A percentile compares a stretch with the other conserved stretches of the same genome.
Evolutionary conservation across 2,888 invertebrate genomes (phyloP).

Genomic region (Pilophorus perplexus): DNA sequence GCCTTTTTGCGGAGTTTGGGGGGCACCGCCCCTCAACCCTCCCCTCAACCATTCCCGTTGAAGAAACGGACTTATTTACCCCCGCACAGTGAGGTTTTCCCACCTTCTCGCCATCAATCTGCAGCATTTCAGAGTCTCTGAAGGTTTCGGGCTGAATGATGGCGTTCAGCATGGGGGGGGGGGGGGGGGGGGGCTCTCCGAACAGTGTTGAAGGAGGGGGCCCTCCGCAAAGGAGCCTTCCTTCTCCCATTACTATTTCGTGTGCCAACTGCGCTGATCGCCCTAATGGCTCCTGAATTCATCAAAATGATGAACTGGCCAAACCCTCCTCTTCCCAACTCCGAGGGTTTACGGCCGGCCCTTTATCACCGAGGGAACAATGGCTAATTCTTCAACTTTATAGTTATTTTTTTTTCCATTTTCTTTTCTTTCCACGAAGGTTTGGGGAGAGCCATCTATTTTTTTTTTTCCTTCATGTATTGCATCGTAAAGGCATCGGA

Average conservation of each 20-base stretch:
- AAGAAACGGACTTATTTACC: slow-evolving; percentile 24
- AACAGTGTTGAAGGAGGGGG: slow-evolving; percentile 14
- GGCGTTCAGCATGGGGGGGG: no score
- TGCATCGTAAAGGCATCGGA: slow-evolving; percentile 21
- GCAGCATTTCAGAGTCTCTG: slow-evolving; percentile 14
- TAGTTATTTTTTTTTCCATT: slow-evolving; percentile 31
- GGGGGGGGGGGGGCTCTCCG: no score
- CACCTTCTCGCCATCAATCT: slow-evolving; percentile 35
- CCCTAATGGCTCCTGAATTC: slow-evolving; percentile 38
- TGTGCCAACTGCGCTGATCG: slow-evolving; percentile 37
- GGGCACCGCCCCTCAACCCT: no score
- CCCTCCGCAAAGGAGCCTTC: neutral
- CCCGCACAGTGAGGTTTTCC: neutral
- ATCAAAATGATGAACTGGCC: slow-evolving; percentile 37
- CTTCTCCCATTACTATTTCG: slow-evolving; percentile 35
- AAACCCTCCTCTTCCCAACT: slow-evolving; percentile 13
- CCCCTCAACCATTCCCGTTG: neutral
- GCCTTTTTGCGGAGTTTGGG: neutral
- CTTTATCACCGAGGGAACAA: slow-evolving; percentile 31
- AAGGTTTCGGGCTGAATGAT: no score
- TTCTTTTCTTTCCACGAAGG: slow-evolving; percentile 11
- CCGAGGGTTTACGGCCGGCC: slow-evolving; percentile 21
- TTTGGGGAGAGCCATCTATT: slow-evolving; percentile 10
- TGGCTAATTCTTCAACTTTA: slow-evolving; percentile 38
- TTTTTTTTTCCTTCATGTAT: slow-evolving; percentile 2